Conservation (phyloP, 2,113 vertebrate genomes). For the Nanorana parkeri region DNA sequence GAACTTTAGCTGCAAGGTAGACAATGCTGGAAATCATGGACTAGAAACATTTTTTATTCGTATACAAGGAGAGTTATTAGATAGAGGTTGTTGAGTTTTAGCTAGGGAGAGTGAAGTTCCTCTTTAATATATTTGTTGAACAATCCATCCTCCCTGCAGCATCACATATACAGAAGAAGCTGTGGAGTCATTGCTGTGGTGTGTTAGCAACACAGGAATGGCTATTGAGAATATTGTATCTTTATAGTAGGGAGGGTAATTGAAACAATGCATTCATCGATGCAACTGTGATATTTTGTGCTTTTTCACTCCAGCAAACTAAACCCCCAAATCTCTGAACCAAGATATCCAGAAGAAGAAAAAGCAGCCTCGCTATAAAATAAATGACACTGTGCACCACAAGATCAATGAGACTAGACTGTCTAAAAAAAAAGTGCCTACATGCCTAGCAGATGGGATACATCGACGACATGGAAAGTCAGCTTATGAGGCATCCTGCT, state of each 20-base stretch:
- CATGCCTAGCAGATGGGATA: conserved; percentile 26
- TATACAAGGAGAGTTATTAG: no score
- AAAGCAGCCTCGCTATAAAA: conserved; percentile 44
- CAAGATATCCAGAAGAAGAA: conserved; percentile 27
- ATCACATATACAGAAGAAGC: background rate
- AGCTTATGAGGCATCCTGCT: background rate
- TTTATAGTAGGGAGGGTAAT: conserved; percentile 35
- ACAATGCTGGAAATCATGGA: no score
- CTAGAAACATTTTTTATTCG: no score
- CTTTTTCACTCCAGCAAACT: conserved; percentile 23
- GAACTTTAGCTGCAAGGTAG: no score
- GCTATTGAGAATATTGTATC: conserved; percentile 30
- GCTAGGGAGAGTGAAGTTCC: no score
- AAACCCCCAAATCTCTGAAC: conserved; percentile 46
- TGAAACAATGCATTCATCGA: background rate
- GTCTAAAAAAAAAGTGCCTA: conserved; percentile 19
- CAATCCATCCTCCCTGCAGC: no score
- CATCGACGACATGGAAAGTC: conserved; percentile 16
- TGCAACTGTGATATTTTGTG: conserved; percentile 23
- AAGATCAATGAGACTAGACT: conserved; percentile 55
- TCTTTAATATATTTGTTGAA: no score
- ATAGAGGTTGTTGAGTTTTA: no score
- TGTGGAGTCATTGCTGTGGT: conserved; percentile 8
- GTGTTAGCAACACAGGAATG: conserved; percentile 6
- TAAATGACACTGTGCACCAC: conserved; percentile 40